A percentile compares a stretch with the other conserved stretches of the same genome.
Evolutionary conservation across 2,888 invertebrate species (phyloP).

Genomic region (Halocaridina rubra): DNA sequence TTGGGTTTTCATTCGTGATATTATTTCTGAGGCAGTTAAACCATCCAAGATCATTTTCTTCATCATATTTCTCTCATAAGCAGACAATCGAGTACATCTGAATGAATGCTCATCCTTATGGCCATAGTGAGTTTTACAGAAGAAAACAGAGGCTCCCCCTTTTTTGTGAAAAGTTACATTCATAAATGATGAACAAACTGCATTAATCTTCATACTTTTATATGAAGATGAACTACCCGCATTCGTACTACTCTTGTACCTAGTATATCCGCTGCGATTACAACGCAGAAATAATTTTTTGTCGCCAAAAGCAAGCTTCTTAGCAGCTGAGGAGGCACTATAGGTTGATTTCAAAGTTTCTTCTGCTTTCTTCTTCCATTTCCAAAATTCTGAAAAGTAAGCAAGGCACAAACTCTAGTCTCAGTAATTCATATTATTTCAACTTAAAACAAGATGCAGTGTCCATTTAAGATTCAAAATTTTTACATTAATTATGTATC

Average conservation of each 20-base stretch:
- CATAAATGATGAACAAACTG: slow-evolving; percentile 46
- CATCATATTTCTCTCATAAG: slow-evolving; percentile 18
- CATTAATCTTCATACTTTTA: slow-evolving; percentile 37
- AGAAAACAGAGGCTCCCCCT: slow-evolving; percentile 40
- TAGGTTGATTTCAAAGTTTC: slow-evolving; percentile 30
- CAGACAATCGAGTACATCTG: slow-evolving; percentile 18
- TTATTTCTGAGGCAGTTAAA: slow-evolving; percentile 12
- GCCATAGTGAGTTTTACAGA: slow-evolving; percentile 44
- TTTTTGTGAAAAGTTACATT: slow-evolving; percentile 15
- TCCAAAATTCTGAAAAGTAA: slow-evolving; percentile 40
- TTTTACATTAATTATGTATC: no score
- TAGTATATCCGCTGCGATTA: slow-evolving; percentile 32
- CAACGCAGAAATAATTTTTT: slow-evolving; percentile 31
- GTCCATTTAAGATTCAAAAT: no score
- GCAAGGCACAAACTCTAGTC: no score
- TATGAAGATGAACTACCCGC: not conserved
- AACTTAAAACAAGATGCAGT: no score
- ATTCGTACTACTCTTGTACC: not conserved
- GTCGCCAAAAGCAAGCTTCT: slow-evolving; percentile 29
- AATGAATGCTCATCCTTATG: slow-evolving; percentile 13
- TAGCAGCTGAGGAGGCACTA: slow-evolving; percentile 27
- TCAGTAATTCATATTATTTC: no score
- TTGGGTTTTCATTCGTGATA: slow-evolving; percentile 3
- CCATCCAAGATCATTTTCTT: slow-evolving; percentile 21
- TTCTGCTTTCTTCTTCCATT: slow-evolving; percentile 37